These are phyloP conservation scores for Pavo muticus DNA, from an alignment of 2,113 vertebrate species.

Conservation along the genomic window DNA sequence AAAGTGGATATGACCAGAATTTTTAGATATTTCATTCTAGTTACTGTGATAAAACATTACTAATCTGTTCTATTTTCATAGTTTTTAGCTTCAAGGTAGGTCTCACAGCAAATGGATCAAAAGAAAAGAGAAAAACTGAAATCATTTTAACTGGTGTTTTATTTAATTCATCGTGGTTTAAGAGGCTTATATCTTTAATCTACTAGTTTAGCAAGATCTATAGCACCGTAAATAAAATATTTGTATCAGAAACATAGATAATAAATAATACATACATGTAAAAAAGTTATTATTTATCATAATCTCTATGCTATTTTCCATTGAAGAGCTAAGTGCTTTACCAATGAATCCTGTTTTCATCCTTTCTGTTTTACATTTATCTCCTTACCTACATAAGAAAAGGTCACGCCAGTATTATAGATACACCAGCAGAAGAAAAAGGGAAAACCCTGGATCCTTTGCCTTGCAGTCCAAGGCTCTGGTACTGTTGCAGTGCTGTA, in stretches of 20 bases:
- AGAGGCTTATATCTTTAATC: background rate
- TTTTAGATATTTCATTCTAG: background rate
- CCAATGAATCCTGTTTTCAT: background rate
- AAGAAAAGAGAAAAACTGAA: background rate
- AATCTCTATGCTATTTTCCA: background rate
- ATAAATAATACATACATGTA: background rate
- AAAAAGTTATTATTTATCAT: background rate
- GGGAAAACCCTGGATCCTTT: background rate
- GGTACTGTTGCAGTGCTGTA: background rate
- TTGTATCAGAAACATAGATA: background rate
- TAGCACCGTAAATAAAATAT: background rate
- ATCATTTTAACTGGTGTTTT: background rate
- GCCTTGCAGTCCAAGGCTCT: background rate
- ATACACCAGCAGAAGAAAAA: rapidly evolving
- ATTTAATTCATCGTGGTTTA: background rate
- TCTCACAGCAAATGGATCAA: background rate
- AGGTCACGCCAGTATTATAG: background rate
- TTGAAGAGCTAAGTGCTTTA: background rate
- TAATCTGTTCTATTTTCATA: background rate
- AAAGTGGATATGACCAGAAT: background rate
- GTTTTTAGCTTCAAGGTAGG: background rate
- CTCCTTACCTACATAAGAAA: background rate
- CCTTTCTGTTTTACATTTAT: background rate
- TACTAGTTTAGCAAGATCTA: background rate
- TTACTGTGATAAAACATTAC: background rate